Conservation (phyloP, 2,888 invertebrate genomes). For the Criorhina ranunculi region DNA sequence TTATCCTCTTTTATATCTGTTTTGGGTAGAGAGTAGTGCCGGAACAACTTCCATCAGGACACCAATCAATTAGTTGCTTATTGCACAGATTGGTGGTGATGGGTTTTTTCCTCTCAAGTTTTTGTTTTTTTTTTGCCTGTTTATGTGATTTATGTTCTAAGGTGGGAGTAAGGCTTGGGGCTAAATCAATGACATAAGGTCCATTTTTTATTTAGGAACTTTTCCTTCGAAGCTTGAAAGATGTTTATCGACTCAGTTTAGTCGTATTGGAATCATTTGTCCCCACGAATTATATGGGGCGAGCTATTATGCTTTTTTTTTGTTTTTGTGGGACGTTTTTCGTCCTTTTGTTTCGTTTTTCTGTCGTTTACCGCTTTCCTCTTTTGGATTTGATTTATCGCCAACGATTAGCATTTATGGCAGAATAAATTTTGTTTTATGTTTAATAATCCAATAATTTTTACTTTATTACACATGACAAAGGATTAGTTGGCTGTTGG, state of each 20-base stretch:
- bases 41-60: conserved; percentile 20
- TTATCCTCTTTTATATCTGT: conserved; percentile 23
- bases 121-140: conserved; percentile 19
- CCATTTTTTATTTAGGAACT: conserved; percentile 7
- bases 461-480: conserved; percentile 58
- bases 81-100: conserved; percentile 53
- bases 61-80: conserved; percentile 72
- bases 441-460: conserved; percentile 68
- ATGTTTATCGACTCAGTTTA: conserved; percentile 63
- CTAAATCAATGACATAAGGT: conserved; percentile 63
- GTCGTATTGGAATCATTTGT: conserved; percentile 57
- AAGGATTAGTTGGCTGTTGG: conserved; percentile 53
- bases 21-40: neutral
- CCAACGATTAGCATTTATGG: conserved; percentile 72
- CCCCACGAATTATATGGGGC: conserved; percentile 48
- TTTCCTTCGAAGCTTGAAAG: conserved; percentile 34
- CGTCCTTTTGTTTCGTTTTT: conserved; percentile 17
- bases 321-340: conserved; percentile 1
- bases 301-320: conserved; percentile 19
- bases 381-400: conserved; percentile 64
- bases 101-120: conserved; percentile 10
- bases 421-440: conserved; percentile 70
- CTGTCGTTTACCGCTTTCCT: conserved; percentile 25
- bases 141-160: conserved; percentile 62
- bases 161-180: conserved; percentile 3